Percentiles rank a stretch among this genome's conserved stretches.
phyloP scores from a whole-genome alignment of 1,140 invertebrate species.

The Holotrichia oblita region DNA sequence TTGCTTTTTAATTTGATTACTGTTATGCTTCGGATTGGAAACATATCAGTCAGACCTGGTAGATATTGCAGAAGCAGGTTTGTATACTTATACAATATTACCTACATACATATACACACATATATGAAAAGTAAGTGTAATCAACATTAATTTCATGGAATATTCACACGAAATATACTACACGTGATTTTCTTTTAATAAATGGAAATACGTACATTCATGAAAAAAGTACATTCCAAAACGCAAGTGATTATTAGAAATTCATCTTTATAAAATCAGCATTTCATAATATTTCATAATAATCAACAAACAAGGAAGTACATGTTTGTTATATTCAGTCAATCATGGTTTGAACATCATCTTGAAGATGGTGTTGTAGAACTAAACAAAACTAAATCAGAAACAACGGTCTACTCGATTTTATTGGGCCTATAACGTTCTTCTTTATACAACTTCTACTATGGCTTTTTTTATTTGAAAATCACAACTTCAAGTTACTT shows the following conservation, averaged over 20 bases:
- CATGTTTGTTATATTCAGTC: conserved; percentile 7
- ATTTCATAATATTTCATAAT: too few species aligned
- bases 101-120: background rate
- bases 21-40: too few species aligned
- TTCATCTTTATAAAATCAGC: background rate
- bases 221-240: background rate
- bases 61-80: too few species aligned
- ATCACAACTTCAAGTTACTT: too few species aligned
- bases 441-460: background rate
- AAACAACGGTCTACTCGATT: background rate
- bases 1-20: too few species aligned
- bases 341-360: background rate
- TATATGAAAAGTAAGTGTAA: background rate
- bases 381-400: conserved; percentile 13
- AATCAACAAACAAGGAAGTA: background rate
- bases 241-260: background rate
- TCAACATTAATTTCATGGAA: background rate
- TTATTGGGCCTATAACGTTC: background rate
- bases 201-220: background rate
- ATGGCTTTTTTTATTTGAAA: background rate
- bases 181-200: conserved; percentile 9
- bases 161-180: background rate
- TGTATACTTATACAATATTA: too few species aligned
- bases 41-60: too few species aligned
- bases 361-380: background rate